These are phyloP conservation scores for Rousettus madagascariensis DNA, from an alignment of 2,797 vertebrate species.

Conservation along the genomic window DNA sequence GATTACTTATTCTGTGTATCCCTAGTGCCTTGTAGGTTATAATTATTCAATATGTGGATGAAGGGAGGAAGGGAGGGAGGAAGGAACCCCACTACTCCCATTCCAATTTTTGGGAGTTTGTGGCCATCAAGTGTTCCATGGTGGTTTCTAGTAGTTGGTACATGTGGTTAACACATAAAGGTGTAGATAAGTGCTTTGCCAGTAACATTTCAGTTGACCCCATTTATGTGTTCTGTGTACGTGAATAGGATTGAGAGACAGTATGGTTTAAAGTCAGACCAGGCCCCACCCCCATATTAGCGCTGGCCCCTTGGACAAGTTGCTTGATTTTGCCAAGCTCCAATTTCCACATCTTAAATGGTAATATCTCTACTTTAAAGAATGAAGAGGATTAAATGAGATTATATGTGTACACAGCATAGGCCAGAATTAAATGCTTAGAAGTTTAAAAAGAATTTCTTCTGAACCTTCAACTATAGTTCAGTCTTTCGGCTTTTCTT, in stretches of 20 bases:
- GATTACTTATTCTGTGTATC: neutral
- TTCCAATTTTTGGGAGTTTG: neutral
- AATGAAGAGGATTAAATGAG: neutral
- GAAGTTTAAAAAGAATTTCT: neutral
- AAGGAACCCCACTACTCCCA: neutral
- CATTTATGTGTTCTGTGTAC: neutral
- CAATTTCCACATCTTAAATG: neutral
- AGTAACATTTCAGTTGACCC: neutral
- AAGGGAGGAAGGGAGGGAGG: neutral
- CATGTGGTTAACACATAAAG: neutral
- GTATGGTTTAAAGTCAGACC: neutral
- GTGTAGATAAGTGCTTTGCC: neutral
- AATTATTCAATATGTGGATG: neutral
- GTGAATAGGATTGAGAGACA: neutral
- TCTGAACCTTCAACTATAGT: neutral
- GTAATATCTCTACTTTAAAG: neutral
- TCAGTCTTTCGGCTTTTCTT: constrained; percentile 12
- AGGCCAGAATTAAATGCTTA: neutral
- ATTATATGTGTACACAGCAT: neutral
- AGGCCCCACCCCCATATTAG: neutral
- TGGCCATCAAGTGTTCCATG: neutral
- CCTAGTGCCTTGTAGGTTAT: neutral
- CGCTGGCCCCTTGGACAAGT: neutral
- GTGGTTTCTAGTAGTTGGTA: neutral
- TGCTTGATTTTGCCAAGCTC: neutral